phyloP scores from a whole-genome alignment of 2,113 vertebrate species.

The Nothocercus nigrocapillus region DNA sequence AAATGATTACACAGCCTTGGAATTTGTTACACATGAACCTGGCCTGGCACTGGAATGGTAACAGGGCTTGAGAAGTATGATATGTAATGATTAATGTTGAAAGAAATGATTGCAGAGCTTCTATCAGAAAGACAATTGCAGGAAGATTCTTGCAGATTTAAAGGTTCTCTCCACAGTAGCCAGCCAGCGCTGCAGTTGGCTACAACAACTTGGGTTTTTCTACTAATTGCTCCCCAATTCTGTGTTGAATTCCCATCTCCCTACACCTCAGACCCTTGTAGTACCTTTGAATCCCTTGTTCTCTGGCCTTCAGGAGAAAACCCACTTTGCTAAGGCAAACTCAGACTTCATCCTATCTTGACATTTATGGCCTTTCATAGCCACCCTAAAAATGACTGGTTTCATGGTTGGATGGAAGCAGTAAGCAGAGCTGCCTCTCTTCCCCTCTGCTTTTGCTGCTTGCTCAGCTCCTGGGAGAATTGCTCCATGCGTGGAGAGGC shows the following conservation, averaged over 20 bases:
- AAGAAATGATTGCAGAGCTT: not conserved
- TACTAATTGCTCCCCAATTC: not conserved
- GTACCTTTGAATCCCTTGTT: not conserved
- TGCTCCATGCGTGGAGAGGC: not conserved
- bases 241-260: not conserved
- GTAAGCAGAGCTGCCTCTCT: not conserved
- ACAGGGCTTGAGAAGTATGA: not conserved
- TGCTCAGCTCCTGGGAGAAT: not conserved
- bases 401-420: not conserved
- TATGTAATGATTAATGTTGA: not conserved
- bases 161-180: not conserved
- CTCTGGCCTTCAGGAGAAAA: not conserved
- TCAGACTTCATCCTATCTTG: not conserved
- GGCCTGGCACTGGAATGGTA: not conserved
- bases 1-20: not conserved
- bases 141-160: not conserved
- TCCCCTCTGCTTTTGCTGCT: not conserved
- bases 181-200: rapidly evolving
- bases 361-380: not conserved
- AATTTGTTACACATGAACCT: not conserved
- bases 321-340: not conserved
- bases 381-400: not conserved
- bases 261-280: not conserved
- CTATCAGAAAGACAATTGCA: not conserved
- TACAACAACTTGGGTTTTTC: not conserved